Evolutionary conservation across 2,113 vertebrate species (phyloP).

Genomic region (Petroica traversi): DNA sequence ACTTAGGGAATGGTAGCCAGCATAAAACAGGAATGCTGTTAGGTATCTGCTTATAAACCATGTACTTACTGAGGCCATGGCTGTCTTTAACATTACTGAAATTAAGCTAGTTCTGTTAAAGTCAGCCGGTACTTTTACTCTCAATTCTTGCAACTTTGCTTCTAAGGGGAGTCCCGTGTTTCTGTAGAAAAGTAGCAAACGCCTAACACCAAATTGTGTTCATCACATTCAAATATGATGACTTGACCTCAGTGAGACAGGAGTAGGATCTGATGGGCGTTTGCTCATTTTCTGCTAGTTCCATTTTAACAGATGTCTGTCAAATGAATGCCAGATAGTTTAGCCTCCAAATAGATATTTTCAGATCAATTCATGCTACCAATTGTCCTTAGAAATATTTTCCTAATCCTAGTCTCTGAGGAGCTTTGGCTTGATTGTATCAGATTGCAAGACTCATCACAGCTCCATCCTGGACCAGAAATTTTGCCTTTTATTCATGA

Average conservation of each 20-base stretch:
- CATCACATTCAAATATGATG: not conserved
- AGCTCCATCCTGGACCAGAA: conserved; percentile 21
- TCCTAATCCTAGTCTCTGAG: not conserved
- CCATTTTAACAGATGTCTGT: not conserved
- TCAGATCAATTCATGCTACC: not conserved
- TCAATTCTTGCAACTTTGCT: not conserved
- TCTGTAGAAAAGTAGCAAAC: not conserved
- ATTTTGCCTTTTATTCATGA: not conserved
- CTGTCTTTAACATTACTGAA: not conserved
- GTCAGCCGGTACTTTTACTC: not conserved
- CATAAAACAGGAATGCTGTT: not conserved
- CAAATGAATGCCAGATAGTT: not conserved
- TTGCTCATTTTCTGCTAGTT: not conserved
- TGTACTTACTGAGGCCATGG: not conserved
- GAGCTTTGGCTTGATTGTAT: conserved; percentile 25
- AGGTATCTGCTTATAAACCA: not conserved
- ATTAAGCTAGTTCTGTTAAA: not conserved
- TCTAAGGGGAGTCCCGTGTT: not conserved
- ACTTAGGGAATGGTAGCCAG: not conserved
- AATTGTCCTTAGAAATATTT: not conserved
- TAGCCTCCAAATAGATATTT: not conserved
- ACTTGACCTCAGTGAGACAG: not conserved
- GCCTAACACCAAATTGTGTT: not conserved
- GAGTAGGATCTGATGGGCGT: not conserved
- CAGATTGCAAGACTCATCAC: conserved; percentile 24